Base-by-base conservation (phyloP, 2,888 invertebrate genomes). In the Cylindroiulus punctatus region DNA sequence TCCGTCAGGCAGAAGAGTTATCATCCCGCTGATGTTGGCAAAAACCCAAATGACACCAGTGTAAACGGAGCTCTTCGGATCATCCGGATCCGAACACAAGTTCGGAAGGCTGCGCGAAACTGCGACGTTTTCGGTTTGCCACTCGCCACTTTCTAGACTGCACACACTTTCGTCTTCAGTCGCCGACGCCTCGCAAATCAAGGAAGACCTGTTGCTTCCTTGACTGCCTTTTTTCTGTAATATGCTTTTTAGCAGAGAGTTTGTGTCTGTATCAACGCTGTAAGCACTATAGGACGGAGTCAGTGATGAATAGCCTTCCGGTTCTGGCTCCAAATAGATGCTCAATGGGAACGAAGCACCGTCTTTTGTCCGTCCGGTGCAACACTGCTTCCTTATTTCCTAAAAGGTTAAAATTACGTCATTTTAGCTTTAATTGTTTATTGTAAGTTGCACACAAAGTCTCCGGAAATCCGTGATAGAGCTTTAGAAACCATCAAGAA, bases 351-450 rank as follows among this genome's bases (percentile, higher is more conserved):
- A 94, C 22, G 92, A 92, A 0, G 93, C 92, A 0, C 94, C 94
- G 87, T 94, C 94, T 88, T 93, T 90, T 0, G 94, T 94, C 88
- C 93, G 91, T 90, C 94, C 94, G 86, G 94, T 94, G n/a, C 93
- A 93, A 88, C 93, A 92, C 89, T 94, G 94, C 88, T 94, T 94
- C 22, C 92, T 91, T 1, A 93, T 90, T 83, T 91, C 90, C 91
- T 91, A 22, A 40, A 83, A 83, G n/a, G 40, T 76, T 30, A 57
- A 76, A 76, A 65, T 19, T 7, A 76, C 12, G 76, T 76, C 22
- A 4, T 22, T 22, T 14, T 52, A 52, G 4, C n/a, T 47, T 47
- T 10, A 14, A 52, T 52, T 52, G 52, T 26, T 1, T 17, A 17
- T 81, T 7, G 17, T 47, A 52, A 52, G 19, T 12, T 17, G 12